A percentile compares a stretch with the other conserved stretches of the same genome.
phyloP scores from a whole-genome alignment of 2,113 vertebrate genomes.

The Triplophysa tibetana region DNA sequence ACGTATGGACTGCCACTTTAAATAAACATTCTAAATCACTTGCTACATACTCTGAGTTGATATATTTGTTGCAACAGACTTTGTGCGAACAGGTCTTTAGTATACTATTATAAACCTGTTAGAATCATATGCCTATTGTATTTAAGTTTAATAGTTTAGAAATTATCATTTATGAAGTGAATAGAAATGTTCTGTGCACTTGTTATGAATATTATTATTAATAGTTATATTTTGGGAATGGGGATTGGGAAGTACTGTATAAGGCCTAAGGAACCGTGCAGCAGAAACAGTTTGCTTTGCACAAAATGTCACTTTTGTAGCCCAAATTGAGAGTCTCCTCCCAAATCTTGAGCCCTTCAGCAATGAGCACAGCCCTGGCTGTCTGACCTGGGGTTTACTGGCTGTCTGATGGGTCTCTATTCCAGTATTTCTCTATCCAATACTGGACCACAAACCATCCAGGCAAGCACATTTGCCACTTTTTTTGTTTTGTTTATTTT shows the following conservation, averaged over 20 bases:
- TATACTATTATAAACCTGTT: no score
- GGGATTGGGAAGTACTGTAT: background rate
- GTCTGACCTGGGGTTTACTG: slow-evolving; percentile 96
- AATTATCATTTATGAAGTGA: background rate
- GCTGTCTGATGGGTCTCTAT: slow-evolving; percentile 86
- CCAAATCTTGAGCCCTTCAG: slow-evolving; percentile 54
- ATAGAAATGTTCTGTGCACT: background rate
- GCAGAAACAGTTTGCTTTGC: slow-evolving; percentile 67
- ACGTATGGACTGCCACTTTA: no score
- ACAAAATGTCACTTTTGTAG: slow-evolving; percentile 43
- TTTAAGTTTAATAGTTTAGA: background rate
- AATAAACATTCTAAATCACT: no score
- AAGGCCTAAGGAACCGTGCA: slow-evolving; percentile 64
- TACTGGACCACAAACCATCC: slow-evolving; percentile 78
- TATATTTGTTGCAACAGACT: no score
- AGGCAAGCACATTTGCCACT: slow-evolving; percentile 62
- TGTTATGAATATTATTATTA: background rate
- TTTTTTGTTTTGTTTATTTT: slow-evolving; percentile 35
- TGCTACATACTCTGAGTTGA: no score
- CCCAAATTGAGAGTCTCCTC: slow-evolving; percentile 45
- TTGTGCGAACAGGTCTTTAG: no score
- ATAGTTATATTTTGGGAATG: background rate
- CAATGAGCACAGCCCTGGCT: slow-evolving; percentile 70
- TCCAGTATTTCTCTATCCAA: slow-evolving; percentile 70
- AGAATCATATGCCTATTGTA: background rate